Evolutionary conservation across 2,888 invertebrate genomes (phyloP), one percentile per base, ranked within the genome.

Genomic region (Auanema sp.): DNA sequence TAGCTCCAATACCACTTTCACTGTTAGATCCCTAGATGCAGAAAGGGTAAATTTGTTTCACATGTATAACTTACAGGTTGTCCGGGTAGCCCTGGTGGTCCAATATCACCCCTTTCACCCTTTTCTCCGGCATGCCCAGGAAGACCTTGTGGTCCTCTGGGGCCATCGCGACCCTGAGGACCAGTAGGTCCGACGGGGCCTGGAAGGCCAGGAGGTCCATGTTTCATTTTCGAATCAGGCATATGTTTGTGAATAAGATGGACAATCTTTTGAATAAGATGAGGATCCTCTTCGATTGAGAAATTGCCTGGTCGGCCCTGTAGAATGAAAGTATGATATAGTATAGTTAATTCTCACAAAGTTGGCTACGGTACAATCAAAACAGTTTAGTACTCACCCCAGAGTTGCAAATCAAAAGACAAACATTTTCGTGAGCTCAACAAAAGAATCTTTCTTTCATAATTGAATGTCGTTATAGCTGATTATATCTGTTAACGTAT

Each of bases 61-160:
- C n/a, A n/a, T 25, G 18, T 10, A 16, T 1, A 40, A 60, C 68
- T 40, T 33, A 76, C 75, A 6, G 76, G 76, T 62, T 74, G 76
- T 25, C 79, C 79, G 1, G 79, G 79, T 23, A 78, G 51, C 55
- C 79, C 79, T 4, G 81, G 80, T 16, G 78, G 72, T 42, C 83
- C 82, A 44, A 80, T 80, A 21, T 78, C 79, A 33, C 81, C 81
- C 14, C 81, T 59, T 10, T 81, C 80, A 50, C 81, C 80, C 57
- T 75, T 66, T n/a, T 78, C 78, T 50, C 79, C 81, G n/a, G 73
- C 71, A 50, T 73, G 79, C 0, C 81, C 80, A 44, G 78, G 80
- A 42, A 78, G 69, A 25, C 80, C 80, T 60, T 78, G 79, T 1
- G 78, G 77, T 4, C 79, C 79, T 25, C 75, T 68, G 21, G 69